phyloP scores from a whole-genome alignment of 2,113 vertebrate species.

The Onychostoma macrolepis region DNA sequence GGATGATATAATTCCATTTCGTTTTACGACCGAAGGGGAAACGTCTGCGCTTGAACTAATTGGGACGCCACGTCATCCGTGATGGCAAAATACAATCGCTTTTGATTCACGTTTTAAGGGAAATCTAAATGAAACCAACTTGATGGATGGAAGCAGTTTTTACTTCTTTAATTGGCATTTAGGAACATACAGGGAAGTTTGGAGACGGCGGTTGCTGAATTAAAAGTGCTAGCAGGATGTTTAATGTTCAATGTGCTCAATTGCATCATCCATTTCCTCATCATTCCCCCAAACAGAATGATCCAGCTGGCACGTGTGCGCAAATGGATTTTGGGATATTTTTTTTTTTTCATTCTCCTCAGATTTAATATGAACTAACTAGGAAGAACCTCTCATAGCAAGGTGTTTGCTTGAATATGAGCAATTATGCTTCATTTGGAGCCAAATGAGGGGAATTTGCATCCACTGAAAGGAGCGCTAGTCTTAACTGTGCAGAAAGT shows the following conservation, averaged over 20 bases:
- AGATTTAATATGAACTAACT: constrained; percentile 80
- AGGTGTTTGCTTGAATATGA: constrained; percentile 83
- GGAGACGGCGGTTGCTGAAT: constrained; percentile 51
- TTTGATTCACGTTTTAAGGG: background rate
- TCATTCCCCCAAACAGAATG: constrained; percentile 76
- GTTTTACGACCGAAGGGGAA: constrained; percentile 59
- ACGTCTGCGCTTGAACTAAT: constrained; percentile 31
- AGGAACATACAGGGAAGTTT: constrained; percentile 49
- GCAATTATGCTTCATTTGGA: constrained; percentile 83
- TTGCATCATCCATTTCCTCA: constrained; percentile 77
- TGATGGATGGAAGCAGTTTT: constrained; percentile 38
- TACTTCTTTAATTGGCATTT: constrained; percentile 42
- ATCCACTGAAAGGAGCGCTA: constrained; percentile 79
- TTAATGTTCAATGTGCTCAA: constrained; percentile 68
- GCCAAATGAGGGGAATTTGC: constrained; percentile 83
- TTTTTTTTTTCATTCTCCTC: constrained; percentile 71
- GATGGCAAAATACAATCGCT: constrained; percentile 24
- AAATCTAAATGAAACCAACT: constrained; percentile 12
- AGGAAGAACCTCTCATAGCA: constrained; percentile 81
- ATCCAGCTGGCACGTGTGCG: constrained; percentile 76
- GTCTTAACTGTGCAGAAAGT: constrained; percentile 82
- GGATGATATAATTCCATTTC: constrained; percentile 63
- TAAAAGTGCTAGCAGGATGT: constrained; percentile 61
- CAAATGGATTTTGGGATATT: constrained; percentile 75
- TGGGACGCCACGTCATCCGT: background rate